Evolutionary conservation across 2,113 vertebrate species (phyloP).

Genomic region (Platichthys stellatus): DNA sequence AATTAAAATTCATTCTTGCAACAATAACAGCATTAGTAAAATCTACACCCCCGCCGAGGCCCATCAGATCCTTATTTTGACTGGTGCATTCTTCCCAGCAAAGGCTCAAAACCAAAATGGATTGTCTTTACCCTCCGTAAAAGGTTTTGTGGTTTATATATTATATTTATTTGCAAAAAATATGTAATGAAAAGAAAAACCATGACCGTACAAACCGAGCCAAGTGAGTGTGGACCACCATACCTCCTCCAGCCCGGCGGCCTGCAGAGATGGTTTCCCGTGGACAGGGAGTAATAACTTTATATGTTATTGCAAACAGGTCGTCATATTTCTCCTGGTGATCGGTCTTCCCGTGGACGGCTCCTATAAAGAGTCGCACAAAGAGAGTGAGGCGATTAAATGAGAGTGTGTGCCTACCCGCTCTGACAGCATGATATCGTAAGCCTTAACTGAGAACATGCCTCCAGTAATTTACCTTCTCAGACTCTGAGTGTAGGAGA

Average conservation of each 20-base stretch:
- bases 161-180: too few species aligned
- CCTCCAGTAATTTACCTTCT: slow-evolving; percentile 49
- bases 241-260: slow-evolving; percentile 16
- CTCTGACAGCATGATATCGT: slow-evolving; percentile 69
- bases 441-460: slow-evolving; percentile 52
- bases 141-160: too few species aligned
- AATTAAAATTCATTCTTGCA: too few species aligned
- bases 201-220: slow-evolving; percentile 1
- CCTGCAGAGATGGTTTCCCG: slow-evolving; percentile 39
- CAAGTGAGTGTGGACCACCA: slow-evolving; percentile 15
- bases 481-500: slow-evolving; percentile 24
- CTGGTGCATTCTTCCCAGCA: too few species aligned
- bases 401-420: slow-evolving; percentile 46
- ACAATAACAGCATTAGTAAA: too few species aligned
- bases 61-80: too few species aligned
- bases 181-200: slow-evolving; percentile 24
- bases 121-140: too few species aligned
- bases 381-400: slow-evolving; percentile 50
- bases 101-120: too few species aligned
- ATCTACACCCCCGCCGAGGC: too few species aligned
- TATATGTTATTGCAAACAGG: slow-evolving; percentile 48
- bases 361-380: slow-evolving; percentile 40
- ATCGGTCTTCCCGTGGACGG: slow-evolving; percentile 48
- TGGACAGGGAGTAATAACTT: slow-evolving; percentile 54
- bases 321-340: slow-evolving; percentile 59